phyloP scores from a whole-genome alignment of 1,140 invertebrate species.

The Trichomalopsis sarcophagae region DNA sequence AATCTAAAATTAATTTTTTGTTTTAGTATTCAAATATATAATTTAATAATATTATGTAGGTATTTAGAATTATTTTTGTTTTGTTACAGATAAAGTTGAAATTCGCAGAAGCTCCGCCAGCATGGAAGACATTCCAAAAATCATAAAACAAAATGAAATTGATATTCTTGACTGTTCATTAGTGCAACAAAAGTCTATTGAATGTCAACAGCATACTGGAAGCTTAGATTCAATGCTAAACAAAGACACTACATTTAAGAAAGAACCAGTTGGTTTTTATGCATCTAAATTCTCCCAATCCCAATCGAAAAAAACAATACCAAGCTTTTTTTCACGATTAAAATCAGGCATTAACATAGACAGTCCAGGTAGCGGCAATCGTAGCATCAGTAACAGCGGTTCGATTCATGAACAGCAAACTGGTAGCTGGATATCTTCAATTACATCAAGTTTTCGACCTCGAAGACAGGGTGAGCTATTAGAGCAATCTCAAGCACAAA shows the following conservation, averaged over 20 bases:
- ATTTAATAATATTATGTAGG: not conserved
- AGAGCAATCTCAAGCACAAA: not conserved
- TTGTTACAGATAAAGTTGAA: constrained; percentile 64
- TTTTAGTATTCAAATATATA: too few relatives aligned
- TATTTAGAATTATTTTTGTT: constrained; percentile 1
- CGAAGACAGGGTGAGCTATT: constrained; percentile 62
- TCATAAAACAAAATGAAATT: constrained; percentile 67
- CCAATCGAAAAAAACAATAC: constrained; percentile 60
- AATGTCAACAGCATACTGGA: constrained; percentile 67
- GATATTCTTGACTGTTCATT: constrained; percentile 63
- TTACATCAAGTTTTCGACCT: constrained; percentile 71
- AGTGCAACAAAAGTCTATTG: constrained; percentile 65
- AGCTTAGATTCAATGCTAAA: constrained; percentile 71
- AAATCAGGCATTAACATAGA: constrained; percentile 73
- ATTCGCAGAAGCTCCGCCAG: constrained; percentile 72
- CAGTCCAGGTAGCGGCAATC: constrained; percentile 62
- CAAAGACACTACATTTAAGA: constrained; percentile 62
- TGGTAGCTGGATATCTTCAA: constrained; percentile 71
- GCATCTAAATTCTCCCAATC: constrained; percentile 56
- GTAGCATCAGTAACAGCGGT: constrained; percentile 71
- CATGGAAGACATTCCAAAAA: constrained; percentile 74
- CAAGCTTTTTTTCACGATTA: constrained; percentile 69
- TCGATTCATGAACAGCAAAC: constrained; percentile 67
- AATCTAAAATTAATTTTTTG: too few relatives aligned
- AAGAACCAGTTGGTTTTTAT: constrained; percentile 57